A percentile compares a stretch with the other conserved stretches of the same genome.
These are phyloP conservation scores for Iselma pallidipennis DNA, from an alignment of 2,888 invertebrate species.

Conservation along the genomic window DNA sequence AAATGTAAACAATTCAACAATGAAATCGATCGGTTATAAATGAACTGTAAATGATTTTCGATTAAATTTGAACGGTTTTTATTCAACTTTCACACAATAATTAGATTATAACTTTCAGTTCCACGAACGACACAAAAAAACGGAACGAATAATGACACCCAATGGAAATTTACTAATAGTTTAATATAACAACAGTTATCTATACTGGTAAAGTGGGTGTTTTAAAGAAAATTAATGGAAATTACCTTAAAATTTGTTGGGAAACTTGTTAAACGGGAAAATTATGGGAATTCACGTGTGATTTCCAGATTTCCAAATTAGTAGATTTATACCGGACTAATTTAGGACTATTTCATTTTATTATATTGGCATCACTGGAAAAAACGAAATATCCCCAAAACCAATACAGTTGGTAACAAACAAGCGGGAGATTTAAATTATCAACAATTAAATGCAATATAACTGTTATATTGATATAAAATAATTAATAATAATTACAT, in stretches of 20 bases:
- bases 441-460: neutral
- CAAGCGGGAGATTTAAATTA: neutral
- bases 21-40: neutral
- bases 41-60: neutral
- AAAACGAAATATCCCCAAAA: neutral
- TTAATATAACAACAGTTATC: no score
- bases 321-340: neutral
- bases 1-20: neutral
- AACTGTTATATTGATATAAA: no score
- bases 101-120: neutral
- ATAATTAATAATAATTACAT: no score
- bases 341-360: neutral
- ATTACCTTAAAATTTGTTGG: neutral
- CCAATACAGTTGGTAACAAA: no score
- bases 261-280: neutral
- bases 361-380: neutral
- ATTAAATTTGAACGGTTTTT: conserved; percentile 22
- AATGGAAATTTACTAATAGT: neutral
- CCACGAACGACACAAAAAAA: no score
- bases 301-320: neutral
- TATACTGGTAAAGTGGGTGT: no score
- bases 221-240: neutral
- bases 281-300: neutral
- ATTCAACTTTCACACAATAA: conserved; percentile 8
- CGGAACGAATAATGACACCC: neutral